Evolutionary conservation across 2,113 vertebrate species (phyloP), one percentile per base, ranked within the genome.

Genomic region (Oryzias celebensis): DNA sequence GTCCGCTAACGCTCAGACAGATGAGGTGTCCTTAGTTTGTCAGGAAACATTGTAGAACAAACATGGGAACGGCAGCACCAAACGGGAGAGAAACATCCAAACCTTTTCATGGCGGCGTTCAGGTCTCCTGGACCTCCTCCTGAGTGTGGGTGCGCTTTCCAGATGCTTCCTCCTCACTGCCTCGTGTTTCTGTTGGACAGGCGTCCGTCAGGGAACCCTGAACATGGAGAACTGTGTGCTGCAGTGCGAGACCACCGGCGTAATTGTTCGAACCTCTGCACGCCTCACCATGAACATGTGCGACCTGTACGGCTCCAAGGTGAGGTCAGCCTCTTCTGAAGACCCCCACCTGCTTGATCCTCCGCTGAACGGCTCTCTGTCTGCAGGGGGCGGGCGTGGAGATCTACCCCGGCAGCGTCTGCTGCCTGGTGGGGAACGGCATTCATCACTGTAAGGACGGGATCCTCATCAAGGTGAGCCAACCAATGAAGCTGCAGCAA

Each of bases 381-480:
- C 2, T 46, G 2, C 45, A 98, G 97, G 95, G 97, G 45, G 94
- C 97, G 13, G 97, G 96, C 36, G 83, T 98, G 65, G 97, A 98
- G 90, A 94, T 99, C 65, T 98, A 98, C 48, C 96, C 96, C 0
- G 96, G 97, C 20, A 98, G 94, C 54, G 88, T 77, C 0, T 98
- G 96, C 78, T 91, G 77, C 58, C 85, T 99, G 59, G 81, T 91
- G 54, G 90, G 92, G 59, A 99, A 95, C 0, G 94, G 93, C 14
- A 94, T 99, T 71, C 97, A 98, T 85, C 97, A 98, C 75, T 98
- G 97, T 85, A 97, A 94, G 71, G 97, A 99, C 41, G 97, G 97
- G 7, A 93, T 99, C 44, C 94, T 98, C 16, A 95, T 99, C 80
- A 98, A 98, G 94, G 96, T 98, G 76, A 62, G 52, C 20, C 2